Percentiles rank a stretch among this genome's conserved stretches.
These are phyloP conservation scores for Conus ventricosus DNA, from an alignment of 1,140 invertebrate species.

Conservation along the genomic window DNA sequence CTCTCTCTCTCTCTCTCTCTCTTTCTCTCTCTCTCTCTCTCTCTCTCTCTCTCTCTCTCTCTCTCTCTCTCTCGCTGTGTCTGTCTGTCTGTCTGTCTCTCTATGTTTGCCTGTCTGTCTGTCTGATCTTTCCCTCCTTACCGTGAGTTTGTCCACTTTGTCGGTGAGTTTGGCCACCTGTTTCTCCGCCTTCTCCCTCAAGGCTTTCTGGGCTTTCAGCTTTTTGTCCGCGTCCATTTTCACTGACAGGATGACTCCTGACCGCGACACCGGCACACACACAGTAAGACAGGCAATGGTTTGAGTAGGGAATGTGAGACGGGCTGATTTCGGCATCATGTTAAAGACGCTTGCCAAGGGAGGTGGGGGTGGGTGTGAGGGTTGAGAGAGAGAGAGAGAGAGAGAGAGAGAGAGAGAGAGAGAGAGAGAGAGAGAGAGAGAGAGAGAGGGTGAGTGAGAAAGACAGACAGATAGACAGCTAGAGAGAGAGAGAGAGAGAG, in stretches of 20 bases:
- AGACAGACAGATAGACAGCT: background rate
- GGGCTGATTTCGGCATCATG: no score
- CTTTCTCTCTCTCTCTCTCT: no score
- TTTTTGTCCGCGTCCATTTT: slow-evolving; percentile 67
- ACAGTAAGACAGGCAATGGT: no score
- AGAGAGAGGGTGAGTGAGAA: background rate
- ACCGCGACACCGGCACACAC: no score
- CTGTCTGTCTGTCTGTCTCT: background rate
- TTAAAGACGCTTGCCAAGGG: no score
- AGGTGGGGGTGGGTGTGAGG: no score
- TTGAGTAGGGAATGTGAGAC: no score
- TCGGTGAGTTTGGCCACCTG: slow-evolving; percentile 48
- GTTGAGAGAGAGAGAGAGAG: no score
- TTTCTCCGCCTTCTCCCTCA: slow-evolving; percentile 43
- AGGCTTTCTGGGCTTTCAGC: slow-evolving; percentile 53
- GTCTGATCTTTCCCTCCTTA: background rate
- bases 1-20: no score
- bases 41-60: no score
- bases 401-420: no score
- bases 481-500: background rate
- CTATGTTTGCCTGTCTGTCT: background rate
- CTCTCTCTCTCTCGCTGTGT: no score
- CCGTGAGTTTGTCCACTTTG: slow-evolving; percentile 42
- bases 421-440: background rate
- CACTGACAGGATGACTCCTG: slow-evolving; percentile 71